Base-by-base conservation (phyloP, 2,113 vertebrate genomes). In the Chionis minor region DNA sequence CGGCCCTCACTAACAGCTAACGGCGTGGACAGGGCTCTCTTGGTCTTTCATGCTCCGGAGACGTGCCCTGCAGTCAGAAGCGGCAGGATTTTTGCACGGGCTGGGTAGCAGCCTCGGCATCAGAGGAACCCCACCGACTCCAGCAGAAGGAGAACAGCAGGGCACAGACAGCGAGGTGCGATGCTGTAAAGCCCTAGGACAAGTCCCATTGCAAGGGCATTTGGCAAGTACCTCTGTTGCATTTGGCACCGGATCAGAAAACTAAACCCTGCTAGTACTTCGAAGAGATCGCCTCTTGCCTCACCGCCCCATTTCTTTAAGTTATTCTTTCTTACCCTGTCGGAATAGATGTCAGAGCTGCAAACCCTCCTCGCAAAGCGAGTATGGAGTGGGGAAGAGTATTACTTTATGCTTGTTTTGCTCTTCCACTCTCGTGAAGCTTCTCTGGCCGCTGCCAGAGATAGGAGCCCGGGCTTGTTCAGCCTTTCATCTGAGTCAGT, bases 401-500 rank as follows among this genome's bases (percentile, higher is more conserved):
- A 62, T 24, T 63, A 58, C 30, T 67, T 54, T 8, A 27, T 27
- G 24, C 23, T 78, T 70, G 40, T 58, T 94, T 80, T 59, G n/a
- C 73, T 82, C 47, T 75, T 61, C 14, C 1, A 30, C 61, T 92
- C 69, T 88, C 88, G 30, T 67, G 21, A 91, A 85, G n/a, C 73
- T 85, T 72, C 81, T 87, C 66, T 88, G 84, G 84, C 49, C 52
- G 47, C 52, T 81, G 66, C 70, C 84, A 94, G 81, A 79, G 52
- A 85, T 9, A 87, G 94, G 47, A 95, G 91, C 73, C 91, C 2
- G 2, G 94, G 81, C 94, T 95, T 96, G 93, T 96, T 75, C 65
- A 86, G 4, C 81, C 78, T 78, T 90, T 90, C 74, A 40, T 87
- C 93, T 87, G 91, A 90, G 84, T 87, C 84, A 94, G 89, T 51